Evolutionary conservation across 2,113 vertebrate species (phyloP), one percentile per base, ranked within the genome.

Genomic region (Equus quagga): DNA sequence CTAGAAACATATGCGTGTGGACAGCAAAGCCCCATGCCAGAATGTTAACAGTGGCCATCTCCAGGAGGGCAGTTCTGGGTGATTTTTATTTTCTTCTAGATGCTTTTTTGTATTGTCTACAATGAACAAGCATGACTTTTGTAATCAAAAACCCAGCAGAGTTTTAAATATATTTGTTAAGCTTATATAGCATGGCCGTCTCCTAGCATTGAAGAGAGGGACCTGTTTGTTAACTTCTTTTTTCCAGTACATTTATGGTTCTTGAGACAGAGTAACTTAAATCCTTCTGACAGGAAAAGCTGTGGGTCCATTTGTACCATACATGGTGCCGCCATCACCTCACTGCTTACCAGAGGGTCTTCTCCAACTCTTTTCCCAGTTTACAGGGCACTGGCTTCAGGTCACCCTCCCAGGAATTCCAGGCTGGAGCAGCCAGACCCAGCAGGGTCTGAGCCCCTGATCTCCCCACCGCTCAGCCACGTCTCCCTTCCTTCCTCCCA

Each of bases 141-240:
- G 91, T 84, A 76, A 97, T 96, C 96, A 97, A 96, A 96, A 97
- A 96, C 91, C 88, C 96, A 97, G 65, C 72, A 82, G 94, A 97
- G 91, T 98, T 97, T 96, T 78, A 98, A 95, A 97, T 94, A 92
- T 94, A 91, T 96, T 95, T 94, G 88, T 91, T 95, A 92, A 84
- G 96, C 64, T 95, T 97, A 95, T 96, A 89, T 88, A 97, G 80
- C 96, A 94, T 81, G 84, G 60, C 88, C 94, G 96, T 96, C 94
- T 96, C 91, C 81, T 80, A 97, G 89, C 95, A 97, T 7, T 67
- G 88, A 94, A 97, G 70, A 54, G 21, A 97, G 33, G 33, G 65
- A 78, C 84, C 91, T 95, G 70, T 92, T 51, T 73, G 56, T 19
- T 91, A 92, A 88, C 69, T 91, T 94, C 60, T 95, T 94, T 80